Conservation (phyloP, 2,113 vertebrate species). For the Catagonus wagneri region DNA sequence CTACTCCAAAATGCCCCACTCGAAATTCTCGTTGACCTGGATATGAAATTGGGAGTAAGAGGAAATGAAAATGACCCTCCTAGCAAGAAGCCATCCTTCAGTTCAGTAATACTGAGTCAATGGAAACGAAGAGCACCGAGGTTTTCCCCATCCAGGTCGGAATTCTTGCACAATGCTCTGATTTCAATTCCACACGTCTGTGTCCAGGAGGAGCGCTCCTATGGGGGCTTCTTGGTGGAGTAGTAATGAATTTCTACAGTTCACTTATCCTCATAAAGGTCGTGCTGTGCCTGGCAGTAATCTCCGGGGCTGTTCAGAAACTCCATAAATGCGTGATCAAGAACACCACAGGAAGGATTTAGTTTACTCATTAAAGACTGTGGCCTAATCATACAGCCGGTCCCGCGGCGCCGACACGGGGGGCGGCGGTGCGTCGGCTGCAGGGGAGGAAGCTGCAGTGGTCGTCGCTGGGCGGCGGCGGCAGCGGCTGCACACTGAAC, state of each 20-base stretch:
- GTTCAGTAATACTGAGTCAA: conserved; percentile 92
- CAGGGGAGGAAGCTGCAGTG: not conserved
- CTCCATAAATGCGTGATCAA: conserved; percentile 99
- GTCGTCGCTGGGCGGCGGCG: conserved; percentile 80
- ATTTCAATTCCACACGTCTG: conserved; percentile 85
- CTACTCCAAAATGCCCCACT: conserved; percentile 85
- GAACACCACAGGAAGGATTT: conserved; percentile 95
- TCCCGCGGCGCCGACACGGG: conserved; percentile 87
- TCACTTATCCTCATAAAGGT: conserved; percentile 96
- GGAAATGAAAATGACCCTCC: conserved; percentile 87
- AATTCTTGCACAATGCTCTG: conserved; percentile 89
- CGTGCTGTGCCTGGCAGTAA: conserved; percentile 98
- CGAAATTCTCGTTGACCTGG: conserved; percentile 84
- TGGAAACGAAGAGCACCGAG: conserved; percentile 91
- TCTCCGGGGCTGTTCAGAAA: conserved; percentile 98
- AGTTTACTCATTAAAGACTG: conserved; percentile 97
- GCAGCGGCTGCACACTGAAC: conserved; percentile 45
- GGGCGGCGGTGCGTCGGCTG: conserved; percentile 61
- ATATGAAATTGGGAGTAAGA: conserved; percentile 81
- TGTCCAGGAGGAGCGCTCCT: conserved; percentile 86
- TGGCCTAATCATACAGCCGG: conserved; percentile 96
- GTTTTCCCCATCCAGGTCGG: conserved; percentile 95
- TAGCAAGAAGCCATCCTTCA: conserved; percentile 91
- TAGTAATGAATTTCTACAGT: conserved; percentile 88
- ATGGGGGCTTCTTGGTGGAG: conserved; percentile 89